Percentiles rank a stretch among this genome's conserved stretches.
Conservation (phyloP, 2,113 vertebrate species). For the Seriola rivoliana region DNA sequence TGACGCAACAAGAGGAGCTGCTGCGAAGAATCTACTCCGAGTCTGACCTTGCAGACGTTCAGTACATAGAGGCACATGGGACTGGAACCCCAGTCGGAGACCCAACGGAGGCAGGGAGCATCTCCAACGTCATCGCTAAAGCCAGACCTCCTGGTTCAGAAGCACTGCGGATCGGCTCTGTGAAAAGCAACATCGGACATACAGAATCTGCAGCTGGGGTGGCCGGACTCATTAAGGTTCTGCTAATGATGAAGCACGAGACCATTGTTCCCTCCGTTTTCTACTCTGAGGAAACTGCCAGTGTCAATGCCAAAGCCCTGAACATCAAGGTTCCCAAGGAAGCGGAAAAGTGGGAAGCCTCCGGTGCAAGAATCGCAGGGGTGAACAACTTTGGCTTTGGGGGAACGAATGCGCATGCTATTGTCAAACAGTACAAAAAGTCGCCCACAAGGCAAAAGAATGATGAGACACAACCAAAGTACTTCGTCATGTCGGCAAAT, state of each 20-base stretch:
- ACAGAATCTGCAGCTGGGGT: constrained; percentile 89
- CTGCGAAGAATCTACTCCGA: constrained; percentile 85
- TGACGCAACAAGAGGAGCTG: constrained; percentile 87
- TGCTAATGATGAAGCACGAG: constrained; percentile 90
- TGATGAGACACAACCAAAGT: constrained; percentile 70
- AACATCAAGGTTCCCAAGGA: constrained; percentile 82
- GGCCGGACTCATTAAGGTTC: constrained; percentile 89
- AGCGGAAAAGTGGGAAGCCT: constrained; percentile 85
- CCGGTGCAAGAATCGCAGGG: constrained; percentile 82
- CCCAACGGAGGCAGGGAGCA: constrained; percentile 85
- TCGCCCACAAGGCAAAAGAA: constrained; percentile 8
- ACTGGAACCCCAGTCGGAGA: constrained; percentile 90
- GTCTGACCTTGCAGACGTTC: constrained; percentile 82
- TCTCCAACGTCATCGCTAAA: constrained; percentile 85
- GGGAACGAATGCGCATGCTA: constrained; percentile 88
- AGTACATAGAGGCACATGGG: constrained; percentile 91
- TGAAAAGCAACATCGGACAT: constrained; percentile 92
- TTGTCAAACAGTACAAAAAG: constrained; percentile 86
- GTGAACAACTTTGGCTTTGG: constrained; percentile 92
- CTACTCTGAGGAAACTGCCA: constrained; percentile 83
- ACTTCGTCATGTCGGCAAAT: constrained; percentile 87
- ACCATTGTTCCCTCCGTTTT: constrained; percentile 88
- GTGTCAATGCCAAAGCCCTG: constrained; percentile 80
- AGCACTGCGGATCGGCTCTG: constrained; percentile 87
- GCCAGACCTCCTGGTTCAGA: constrained; percentile 71